Conservation (phyloP, 2,797 vertebrate genomes). For the Notolepis coatsorum region DNA sequence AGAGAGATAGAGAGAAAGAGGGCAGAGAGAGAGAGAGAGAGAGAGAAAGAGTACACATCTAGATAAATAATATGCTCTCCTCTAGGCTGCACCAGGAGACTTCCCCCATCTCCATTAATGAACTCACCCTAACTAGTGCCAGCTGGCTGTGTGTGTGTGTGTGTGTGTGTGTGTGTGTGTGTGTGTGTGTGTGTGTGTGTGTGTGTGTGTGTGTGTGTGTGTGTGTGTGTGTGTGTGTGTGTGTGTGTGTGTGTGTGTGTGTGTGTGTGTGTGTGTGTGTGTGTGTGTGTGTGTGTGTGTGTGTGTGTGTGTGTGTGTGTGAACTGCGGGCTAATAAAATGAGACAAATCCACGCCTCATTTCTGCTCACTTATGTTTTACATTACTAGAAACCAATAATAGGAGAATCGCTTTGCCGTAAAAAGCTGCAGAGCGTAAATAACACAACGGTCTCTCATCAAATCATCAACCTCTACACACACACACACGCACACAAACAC, state of each 20-base stretch:
- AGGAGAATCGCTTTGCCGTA: slow-evolving; percentile 90
- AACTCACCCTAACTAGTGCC: slow-evolving; percentile 86
- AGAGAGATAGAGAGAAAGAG: slow-evolving; percentile 12
- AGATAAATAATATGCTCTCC: slow-evolving; percentile 64
- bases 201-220: slow-evolving; percentile 9
- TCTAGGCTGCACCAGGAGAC: slow-evolving; percentile 72
- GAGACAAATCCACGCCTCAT: slow-evolving; percentile 92
- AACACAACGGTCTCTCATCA: slow-evolving; percentile 91
- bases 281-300: slow-evolving; percentile 3
- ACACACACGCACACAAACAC: neutral
- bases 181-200: slow-evolving; percentile 27
- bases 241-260: neutral
- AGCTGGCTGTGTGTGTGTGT: slow-evolving; percentile 75
- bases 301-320: slow-evolving; percentile 46
- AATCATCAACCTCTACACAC: slow-evolving; percentile 73
- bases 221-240: slow-evolving; percentile 6
- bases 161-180: neutral
- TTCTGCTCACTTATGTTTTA: slow-evolving; percentile 97
- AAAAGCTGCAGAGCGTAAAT: slow-evolving; percentile 93
- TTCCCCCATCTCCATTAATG: slow-evolving; percentile 81
- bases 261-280: slow-evolving; percentile 28
- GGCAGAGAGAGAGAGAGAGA: slow-evolving; percentile 15
- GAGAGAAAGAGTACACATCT: slow-evolving; percentile 42
- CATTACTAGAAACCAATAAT: slow-evolving; percentile 97
- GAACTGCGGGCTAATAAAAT: slow-evolving; percentile 90